phyloP scores from a whole-genome alignment of 2,113 vertebrate species.

The Melanocharis versteri region DNA sequence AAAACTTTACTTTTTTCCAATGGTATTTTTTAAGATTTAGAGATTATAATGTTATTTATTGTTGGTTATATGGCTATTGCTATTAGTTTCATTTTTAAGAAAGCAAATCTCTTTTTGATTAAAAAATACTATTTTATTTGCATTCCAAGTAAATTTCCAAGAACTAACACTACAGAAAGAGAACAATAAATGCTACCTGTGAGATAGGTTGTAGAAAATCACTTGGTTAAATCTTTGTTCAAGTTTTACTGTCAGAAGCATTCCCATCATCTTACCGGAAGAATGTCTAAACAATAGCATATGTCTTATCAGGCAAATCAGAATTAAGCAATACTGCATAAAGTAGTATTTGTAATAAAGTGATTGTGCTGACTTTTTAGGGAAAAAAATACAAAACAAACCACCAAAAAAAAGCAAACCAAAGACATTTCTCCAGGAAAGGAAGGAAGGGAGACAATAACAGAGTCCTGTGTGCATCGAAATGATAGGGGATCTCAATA shows the following conservation, averaged over 20 bases:
- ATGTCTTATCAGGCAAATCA: neutral
- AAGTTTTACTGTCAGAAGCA: neutral
- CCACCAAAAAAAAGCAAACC: neutral
- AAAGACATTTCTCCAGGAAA: neutral
- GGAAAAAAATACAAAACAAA: neutral
- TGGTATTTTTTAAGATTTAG: neutral
- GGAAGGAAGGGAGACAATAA: neutral
- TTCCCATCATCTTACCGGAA: neutral
- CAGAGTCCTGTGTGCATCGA: neutral
- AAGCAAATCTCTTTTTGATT: neutral
- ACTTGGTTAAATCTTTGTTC: neutral
- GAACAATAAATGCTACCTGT: neutral
- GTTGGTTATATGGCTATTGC: neutral
- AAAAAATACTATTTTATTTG: neutral
- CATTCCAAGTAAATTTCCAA: neutral
- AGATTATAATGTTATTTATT: neutral
- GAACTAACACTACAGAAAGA: neutral
- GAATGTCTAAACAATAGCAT: neutral
- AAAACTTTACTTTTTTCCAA: neutral
- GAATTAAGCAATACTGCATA: neutral
- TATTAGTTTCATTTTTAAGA: neutral
- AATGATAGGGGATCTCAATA: neutral
- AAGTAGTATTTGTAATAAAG: neutral
- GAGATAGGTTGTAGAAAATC: neutral
- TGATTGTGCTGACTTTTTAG: neutral